These are phyloP conservation scores for Lineus longissimus DNA, from an alignment of 1,140 invertebrate species.

Conservation along the genomic window DNA sequence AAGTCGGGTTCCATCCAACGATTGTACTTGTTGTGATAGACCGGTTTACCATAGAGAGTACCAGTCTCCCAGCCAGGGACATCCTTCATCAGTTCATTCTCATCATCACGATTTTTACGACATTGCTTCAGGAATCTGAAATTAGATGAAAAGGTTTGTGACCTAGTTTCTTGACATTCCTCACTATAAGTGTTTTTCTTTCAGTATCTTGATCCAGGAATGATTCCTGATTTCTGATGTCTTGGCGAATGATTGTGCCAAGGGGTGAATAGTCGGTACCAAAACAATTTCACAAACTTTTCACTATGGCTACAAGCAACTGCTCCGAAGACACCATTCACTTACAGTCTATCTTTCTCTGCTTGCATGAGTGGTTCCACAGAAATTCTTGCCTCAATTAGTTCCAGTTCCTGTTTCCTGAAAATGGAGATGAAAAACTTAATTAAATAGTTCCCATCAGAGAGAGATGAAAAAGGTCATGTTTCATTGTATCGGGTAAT, in stretches of 20 bases:
- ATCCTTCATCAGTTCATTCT: constrained; percentile 80
- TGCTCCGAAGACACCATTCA: too few relatives aligned
- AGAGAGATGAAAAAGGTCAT: too few relatives aligned
- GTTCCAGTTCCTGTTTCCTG: constrained; percentile 64
- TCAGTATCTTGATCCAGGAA: too few relatives aligned
- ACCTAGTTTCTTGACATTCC: not conserved
- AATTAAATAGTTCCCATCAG: constrained; percentile 13
- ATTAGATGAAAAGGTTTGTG: constrained; percentile 9
- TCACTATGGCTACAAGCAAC: too few relatives aligned
- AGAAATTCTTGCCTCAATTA: constrained; percentile 69
- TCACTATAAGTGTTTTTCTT: not conserved
- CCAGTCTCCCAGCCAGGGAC: constrained; percentile 81
- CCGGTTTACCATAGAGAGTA: constrained; percentile 76
- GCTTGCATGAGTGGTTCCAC: constrained; percentile 72
- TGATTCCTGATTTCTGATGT: too few relatives aligned
- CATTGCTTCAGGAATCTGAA: constrained; percentile 71
- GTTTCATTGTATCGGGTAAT: too few relatives aligned
- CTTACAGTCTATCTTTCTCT: constrained; percentile 74
- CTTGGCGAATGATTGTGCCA: too few relatives aligned
- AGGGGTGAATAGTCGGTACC: too few relatives aligned
- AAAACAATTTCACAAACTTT: too few relatives aligned
- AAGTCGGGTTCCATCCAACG: constrained; percentile 59
- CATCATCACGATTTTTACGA: constrained; percentile 74
- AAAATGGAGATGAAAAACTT: constrained; percentile 20
- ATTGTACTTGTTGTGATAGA: constrained; percentile 65